Percentiles rank a stretch among this genome's conserved stretches.
phyloP scores from a whole-genome alignment of 1,140 invertebrate genomes.

The Eumeta japonica region DNA sequence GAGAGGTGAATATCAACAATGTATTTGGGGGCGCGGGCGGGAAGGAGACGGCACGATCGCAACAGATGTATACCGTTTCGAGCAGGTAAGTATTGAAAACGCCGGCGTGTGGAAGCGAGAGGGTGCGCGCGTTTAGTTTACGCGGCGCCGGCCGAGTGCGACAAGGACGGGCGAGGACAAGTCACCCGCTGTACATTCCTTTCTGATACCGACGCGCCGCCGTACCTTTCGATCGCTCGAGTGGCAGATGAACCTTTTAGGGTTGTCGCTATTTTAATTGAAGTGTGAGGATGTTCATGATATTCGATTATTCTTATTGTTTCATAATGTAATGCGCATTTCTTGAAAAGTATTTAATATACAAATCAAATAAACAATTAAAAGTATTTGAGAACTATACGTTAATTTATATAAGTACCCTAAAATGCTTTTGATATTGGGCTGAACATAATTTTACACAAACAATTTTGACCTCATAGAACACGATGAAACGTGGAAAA shows the following conservation, averaged over 20 bases:
- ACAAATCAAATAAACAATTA: too few relatives aligned
- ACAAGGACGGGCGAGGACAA: constrained; percentile 49
- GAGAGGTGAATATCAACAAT: constrained; percentile 52
- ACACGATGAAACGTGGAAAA: too few relatives aligned
- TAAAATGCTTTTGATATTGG: too few relatives aligned
- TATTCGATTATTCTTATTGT: too few relatives aligned
- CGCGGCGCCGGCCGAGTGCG: constrained; percentile 40
- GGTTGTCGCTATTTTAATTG: too few relatives aligned
- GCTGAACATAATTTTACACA: too few relatives aligned
- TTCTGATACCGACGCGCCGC: constrained; percentile 52
- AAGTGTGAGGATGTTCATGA: too few relatives aligned
- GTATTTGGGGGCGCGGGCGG: constrained; percentile 23
- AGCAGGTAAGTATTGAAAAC: constrained; percentile 56
- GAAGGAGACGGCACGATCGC: constrained; percentile 33
- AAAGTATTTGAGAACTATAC: too few relatives aligned
- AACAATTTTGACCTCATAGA: too few relatives aligned
- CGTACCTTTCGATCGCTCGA: constrained; percentile 58
- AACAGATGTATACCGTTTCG: constrained; percentile 57
- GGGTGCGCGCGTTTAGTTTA: constrained; percentile 44
- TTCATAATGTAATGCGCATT: too few relatives aligned
- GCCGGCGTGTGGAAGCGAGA: constrained; percentile 48
- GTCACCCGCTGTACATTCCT: constrained; percentile 56
- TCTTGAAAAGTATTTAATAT: too few relatives aligned
- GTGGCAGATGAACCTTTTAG: constrained; percentile 56
- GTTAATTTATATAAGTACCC: too few relatives aligned